These are phyloP conservation scores for Lithobates sylvaticus DNA, from an alignment of 2,797 vertebrate genomes.

Conservation along the genomic window DNA sequence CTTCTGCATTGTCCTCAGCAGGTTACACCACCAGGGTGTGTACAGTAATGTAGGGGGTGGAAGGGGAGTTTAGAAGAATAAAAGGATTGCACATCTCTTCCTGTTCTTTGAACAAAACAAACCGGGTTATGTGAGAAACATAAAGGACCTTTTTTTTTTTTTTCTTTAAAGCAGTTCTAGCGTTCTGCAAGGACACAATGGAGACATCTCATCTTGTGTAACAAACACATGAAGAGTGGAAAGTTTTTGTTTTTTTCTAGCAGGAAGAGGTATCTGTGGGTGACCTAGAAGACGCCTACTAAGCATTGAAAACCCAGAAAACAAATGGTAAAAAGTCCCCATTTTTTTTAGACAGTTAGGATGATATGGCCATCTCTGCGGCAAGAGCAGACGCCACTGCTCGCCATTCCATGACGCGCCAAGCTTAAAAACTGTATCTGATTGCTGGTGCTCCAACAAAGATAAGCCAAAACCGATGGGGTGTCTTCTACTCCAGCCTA, in stretches of 20 bases:
- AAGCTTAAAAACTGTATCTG: too few relatives aligned
- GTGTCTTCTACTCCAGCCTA: too few relatives aligned
- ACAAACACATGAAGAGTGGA: too few relatives aligned
- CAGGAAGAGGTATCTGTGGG: slow-evolving; percentile 1
- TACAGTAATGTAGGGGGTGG: background rate
- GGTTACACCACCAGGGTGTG: slow-evolving; percentile 45
- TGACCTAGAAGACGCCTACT: too few relatives aligned
- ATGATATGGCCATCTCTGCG: background rate
- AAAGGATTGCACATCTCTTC: background rate
- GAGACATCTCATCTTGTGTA: background rate
- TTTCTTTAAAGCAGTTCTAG: background rate
- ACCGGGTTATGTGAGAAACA: slow-evolving; percentile 15
- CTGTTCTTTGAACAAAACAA: slow-evolving; percentile 29
- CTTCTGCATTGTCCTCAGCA: background rate
- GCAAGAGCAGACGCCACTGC: too few relatives aligned
- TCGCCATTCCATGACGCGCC: too few relatives aligned
- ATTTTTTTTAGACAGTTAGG: background rate
- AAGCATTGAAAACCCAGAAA: too few relatives aligned
- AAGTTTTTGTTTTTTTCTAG: too few relatives aligned
- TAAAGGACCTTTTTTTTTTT: slow-evolving; percentile 5
- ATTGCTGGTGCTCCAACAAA: too few relatives aligned
- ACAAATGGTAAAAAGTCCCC: background rate
- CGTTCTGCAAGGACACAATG: background rate
- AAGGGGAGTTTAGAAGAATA: background rate
- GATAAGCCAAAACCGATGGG: too few relatives aligned